Conservation (phyloP, 2,113 vertebrate genomes). For the Chaenocephalus aceratus region DNA sequence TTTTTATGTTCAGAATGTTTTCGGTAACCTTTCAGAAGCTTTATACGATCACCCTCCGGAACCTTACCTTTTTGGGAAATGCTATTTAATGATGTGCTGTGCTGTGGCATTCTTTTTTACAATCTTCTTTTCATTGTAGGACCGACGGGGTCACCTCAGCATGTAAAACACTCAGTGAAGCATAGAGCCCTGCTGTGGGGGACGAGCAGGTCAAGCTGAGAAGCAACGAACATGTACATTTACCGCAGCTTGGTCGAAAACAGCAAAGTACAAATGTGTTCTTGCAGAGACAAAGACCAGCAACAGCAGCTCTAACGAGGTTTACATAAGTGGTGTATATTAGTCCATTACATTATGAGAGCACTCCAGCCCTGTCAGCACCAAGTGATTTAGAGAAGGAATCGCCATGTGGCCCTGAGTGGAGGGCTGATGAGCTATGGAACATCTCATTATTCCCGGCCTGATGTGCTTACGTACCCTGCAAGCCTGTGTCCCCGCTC, state of each 20-base stretch:
- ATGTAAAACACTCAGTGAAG: neutral
- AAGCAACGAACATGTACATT: neutral
- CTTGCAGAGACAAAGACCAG: conserved; percentile 9
- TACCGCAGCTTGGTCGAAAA: neutral
- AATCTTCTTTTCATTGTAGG: neutral
- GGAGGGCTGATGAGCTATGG: conserved; percentile 20
- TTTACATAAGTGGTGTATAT: conserved; percentile 44
- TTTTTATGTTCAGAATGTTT: too few relatives aligned
- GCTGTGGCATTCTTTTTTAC: neutral
- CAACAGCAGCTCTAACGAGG: conserved; percentile 23
- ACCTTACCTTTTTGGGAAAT: too few relatives aligned
- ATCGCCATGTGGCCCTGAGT: conserved; percentile 26
- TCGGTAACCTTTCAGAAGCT: too few relatives aligned
- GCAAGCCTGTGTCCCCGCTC: neutral
- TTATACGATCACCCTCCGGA: too few relatives aligned
- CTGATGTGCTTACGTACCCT: conserved; percentile 20
- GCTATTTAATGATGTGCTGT: neutral
- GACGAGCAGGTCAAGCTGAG: conserved; percentile 28
- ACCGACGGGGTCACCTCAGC: neutral
- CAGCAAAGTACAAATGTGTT: neutral
- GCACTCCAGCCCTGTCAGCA: conserved; percentile 38
- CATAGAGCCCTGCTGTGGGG: neutral
- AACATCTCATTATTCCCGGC: conserved; percentile 26
- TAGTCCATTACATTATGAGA: conserved; percentile 42
- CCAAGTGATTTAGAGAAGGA: conserved; percentile 34